Evolutionary conservation across 2,797 vertebrate genomes (phyloP), one percentile per base, ranked within the genome.

Genomic region (Eidolon dupreanum): DNA sequence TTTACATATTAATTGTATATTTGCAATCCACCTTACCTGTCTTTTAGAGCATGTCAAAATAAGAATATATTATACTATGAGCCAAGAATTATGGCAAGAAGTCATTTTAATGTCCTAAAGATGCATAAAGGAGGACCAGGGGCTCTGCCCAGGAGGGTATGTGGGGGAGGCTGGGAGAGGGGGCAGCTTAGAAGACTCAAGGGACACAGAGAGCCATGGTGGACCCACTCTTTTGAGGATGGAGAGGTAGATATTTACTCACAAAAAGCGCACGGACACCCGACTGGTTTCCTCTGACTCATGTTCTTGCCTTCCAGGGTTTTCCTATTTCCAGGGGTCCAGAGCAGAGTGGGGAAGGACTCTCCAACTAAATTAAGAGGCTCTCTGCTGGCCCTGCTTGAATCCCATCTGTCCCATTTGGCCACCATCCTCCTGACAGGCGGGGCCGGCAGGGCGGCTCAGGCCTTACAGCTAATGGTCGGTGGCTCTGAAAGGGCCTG

Each of bases 361-460:
- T 70, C 87, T 1, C 31, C 55, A 53, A 74, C 78, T 95, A 90
- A 95, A 93, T 90, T 49, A 88, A 88, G 81, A 91, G 51, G 75
- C 85, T 90, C 55, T 94, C 57, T 33, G 16, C 90, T 73, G 63
- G 53, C 38, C 41, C 65, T 12, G 24, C 31, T 63, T 87, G 22
- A 24, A 63, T 46, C 7, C 71, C 95, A 97, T 96, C 93, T 97
- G 83, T 16, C 82, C 59, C 36, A 13, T 20, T 96, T 96, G 95
- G 86, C 90, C 12, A 4, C 41, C 24, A 28, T 75, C 28, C 71
- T n/a, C 68, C 28, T 12, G 51, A 92, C 92, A 96, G 89, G 93
- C 88, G 81, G 86, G 49, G 71, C 94, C 90, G 79, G 92, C 74
- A 36, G 3, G 0, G 31, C 19, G 24, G 53, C 61, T 68, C 41